phyloP scores from a whole-genome alignment of 2,797 vertebrate genomes.

The Pangasius djambal region DNA sequence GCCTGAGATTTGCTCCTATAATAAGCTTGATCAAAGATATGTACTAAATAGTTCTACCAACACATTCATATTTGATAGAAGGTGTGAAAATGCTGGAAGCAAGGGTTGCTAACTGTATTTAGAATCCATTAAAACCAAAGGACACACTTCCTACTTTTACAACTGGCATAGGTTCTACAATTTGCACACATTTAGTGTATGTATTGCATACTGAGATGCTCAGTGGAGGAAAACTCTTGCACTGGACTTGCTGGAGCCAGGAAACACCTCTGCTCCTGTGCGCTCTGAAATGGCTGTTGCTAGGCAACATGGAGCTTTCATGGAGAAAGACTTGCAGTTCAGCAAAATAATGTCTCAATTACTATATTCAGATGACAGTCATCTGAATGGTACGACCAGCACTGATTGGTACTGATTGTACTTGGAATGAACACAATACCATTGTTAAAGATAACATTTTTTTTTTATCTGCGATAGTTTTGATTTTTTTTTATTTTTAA shows the following conservation, averaged over 20 bases:
- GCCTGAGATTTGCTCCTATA: background rate
- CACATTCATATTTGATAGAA: background rate
- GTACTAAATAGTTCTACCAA: background rate
- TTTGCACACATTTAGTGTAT: constrained; percentile 31
- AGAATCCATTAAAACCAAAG: constrained; percentile 1
- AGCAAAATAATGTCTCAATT: constrained; percentile 61
- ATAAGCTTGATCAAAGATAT: background rate
- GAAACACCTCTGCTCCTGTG: constrained; percentile 79
- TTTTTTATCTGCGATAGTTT: background rate
- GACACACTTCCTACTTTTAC: constrained; percentile 44
- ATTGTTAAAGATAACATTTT: constrained; percentile 7
- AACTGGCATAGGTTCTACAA: constrained; percentile 21
- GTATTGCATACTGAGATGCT: constrained; percentile 36
- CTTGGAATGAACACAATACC: constrained; percentile 34
- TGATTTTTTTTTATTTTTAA: background rate
- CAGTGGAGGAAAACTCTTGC: constrained; percentile 46
- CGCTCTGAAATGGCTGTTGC: constrained; percentile 77
- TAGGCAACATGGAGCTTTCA: constrained; percentile 77
- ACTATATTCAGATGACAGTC: constrained; percentile 58
- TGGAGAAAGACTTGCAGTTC: constrained; percentile 63
- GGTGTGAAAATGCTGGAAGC: background rate
- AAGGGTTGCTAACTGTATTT: background rate
- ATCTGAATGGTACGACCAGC: constrained; percentile 34
- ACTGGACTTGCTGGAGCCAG: constrained; percentile 67
- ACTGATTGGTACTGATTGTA: constrained; percentile 42